A percentile compares a stretch with the other conserved stretches of the same genome.
These are phyloP conservation scores for Lucifuga dentata DNA, from an alignment of 2,113 vertebrate genomes.

Conservation along the genomic window DNA sequence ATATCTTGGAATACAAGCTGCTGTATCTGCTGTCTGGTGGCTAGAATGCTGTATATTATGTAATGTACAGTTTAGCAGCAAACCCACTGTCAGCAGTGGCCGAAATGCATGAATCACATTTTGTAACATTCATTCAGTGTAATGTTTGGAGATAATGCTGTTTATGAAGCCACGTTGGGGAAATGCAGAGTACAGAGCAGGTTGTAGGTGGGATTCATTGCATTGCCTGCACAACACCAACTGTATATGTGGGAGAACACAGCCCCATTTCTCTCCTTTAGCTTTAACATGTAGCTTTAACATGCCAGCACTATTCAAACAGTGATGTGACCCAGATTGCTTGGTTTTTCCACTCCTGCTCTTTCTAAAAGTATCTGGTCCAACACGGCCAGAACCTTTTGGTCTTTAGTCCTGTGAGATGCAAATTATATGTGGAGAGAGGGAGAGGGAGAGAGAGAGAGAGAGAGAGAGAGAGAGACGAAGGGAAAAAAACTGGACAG, in stretches of 20 bases:
- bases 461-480: conserved; percentile 15
- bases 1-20: conserved; percentile 24
- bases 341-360: conserved; percentile 2
- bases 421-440: conserved; percentile 45
- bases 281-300: conserved; percentile 39
- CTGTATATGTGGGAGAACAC: conserved; percentile 44
- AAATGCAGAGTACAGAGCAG: conserved; percentile 56
- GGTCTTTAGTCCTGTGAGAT: conserved; percentile 38
- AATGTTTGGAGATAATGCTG: conserved; percentile 26
- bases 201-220: conserved; percentile 50
- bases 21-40: conserved; percentile 47
- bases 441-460: no score
- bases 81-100: conserved; percentile 18
- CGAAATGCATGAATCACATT: conserved; percentile 32
- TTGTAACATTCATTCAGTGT: background rate
- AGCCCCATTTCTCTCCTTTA: conserved; percentile 53
- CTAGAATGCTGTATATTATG: conserved; percentile 51
- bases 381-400: conserved; percentile 33
- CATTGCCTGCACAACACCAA: conserved; percentile 35
- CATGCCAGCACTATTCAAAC: conserved; percentile 59
- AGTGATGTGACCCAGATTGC: conserved; percentile 71
- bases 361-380: conserved; percentile 46
- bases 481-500: conserved; percentile 3
- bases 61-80: conserved; percentile 52
- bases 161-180: conserved; percentile 37